Evolutionary conservation across 2,888 invertebrate species (phyloP), one percentile per base, ranked within the genome.

Genomic region (Drosophila monieri): DNA sequence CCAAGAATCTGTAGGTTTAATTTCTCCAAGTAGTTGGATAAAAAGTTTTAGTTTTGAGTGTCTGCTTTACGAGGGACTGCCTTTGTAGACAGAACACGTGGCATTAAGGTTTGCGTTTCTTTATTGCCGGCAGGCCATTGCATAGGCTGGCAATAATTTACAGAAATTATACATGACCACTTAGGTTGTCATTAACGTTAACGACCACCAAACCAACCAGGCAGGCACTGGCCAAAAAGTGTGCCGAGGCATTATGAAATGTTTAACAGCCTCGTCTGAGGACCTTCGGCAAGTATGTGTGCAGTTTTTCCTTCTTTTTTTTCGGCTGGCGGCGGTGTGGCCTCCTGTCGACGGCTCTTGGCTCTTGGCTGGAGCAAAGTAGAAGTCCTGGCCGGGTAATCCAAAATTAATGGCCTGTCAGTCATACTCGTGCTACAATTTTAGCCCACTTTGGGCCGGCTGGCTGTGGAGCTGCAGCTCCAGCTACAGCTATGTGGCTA

Each of bases 371-470:
- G 23, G 14, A 60, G 39, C 60, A 10, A 35, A 27, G 46, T 18
- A 41, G 39, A 51, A 64, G 59, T 58, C 69, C 66, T 69, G 68
- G 71, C 76, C 55, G 76, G 85, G 81, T 86, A 84, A 84, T 84
- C 88, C 88, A 85, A 84, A 85, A 84, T 84, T 84, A 84, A 84
- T 84, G 84, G 84, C 74, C 83, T 84, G 84, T 87, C 84, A 85
- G 84, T 84, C 84, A 83, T 84, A 76, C 66, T 56, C 73, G 73
- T 57, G 73, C 70, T 74, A 69, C 77, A 85, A 83, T 81, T 78
- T 79, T 48, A 70, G 60, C 85, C 80, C 81, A 76, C 66, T 78
- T 76, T 81, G 71, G 71, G 60, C 55, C 75, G 78, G 80, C 71
- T n/a, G 6, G 35, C 2, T 1, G n/a, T 56, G 47, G 8, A 12